A percentile compares a stretch with the other conserved stretches of the same genome.
phyloP scores from a whole-genome alignment of 2,113 vertebrate species.

The Caloenas nicobarica region DNA sequence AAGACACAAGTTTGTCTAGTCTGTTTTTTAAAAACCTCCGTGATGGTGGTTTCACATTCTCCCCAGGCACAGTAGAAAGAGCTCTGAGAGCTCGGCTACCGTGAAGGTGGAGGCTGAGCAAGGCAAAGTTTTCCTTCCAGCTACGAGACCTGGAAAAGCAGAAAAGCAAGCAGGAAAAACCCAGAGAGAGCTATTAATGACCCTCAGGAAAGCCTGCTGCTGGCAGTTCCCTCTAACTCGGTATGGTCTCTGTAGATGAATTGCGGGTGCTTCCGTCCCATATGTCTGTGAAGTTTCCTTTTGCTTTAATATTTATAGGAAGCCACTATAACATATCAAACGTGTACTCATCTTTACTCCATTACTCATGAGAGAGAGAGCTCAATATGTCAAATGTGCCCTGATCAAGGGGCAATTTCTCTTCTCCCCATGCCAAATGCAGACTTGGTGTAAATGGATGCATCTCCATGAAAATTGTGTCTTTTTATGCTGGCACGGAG shows the following conservation, averaged over 20 bases:
- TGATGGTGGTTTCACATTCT: neutral
- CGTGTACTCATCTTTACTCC: constrained; percentile 41
- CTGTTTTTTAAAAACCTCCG: neutral
- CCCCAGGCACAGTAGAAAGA: neutral
- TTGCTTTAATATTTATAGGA: constrained; percentile 62
- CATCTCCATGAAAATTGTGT: constrained; percentile 35
- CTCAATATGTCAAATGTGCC: constrained; percentile 40
- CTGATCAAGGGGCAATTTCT: constrained; percentile 58
- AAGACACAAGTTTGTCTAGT: neutral
- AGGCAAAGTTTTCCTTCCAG: neutral
- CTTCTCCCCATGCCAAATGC: constrained; percentile 41
- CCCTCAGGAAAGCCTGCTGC: neutral
- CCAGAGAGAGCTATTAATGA: neutral
- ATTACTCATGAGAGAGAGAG: constrained; percentile 50
- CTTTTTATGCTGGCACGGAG: neutral
- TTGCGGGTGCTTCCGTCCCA: constrained; percentile 12
- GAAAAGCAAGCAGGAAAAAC: neutral
- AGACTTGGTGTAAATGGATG: constrained; percentile 51
- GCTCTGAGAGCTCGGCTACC: neutral
- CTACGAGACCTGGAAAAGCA: neutral
- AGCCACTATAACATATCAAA: constrained; percentile 58
- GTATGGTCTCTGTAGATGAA: constrained; percentile 16
- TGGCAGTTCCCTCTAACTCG: constrained; percentile 1
- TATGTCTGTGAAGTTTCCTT: constrained; percentile 43
- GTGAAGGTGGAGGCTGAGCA: neutral